Conservation (phyloP, 2,113 vertebrate genomes). For the Petrocephalus zakoni region DNA sequence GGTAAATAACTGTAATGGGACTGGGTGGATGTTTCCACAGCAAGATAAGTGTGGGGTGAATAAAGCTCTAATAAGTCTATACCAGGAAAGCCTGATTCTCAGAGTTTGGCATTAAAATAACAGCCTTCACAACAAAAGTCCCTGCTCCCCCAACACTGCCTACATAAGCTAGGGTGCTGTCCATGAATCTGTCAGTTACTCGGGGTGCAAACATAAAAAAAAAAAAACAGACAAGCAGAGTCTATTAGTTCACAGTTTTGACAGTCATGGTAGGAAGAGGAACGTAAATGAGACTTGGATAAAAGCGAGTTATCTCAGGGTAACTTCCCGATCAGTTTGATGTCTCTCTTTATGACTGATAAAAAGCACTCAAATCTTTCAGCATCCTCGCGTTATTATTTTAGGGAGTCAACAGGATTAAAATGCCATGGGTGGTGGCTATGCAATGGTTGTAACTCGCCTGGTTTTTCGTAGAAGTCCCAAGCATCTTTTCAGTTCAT, state of each 20-base stretch:
- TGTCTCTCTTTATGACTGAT: conserved; percentile 1
- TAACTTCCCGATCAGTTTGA: conserved; percentile 20
- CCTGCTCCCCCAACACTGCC: not conserved
- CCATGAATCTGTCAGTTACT: conserved; percentile 5
- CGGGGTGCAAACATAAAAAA: not conserved
- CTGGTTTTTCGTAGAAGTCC: conserved; percentile 46
- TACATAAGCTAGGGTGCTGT: not conserved
- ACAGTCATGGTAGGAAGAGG: conserved; percentile 25
- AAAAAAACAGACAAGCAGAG: conserved; percentile 1
- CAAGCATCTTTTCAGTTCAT: conserved; percentile 41
- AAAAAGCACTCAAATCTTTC: not conserved
- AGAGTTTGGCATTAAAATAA: not conserved
- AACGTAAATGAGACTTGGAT: conserved; percentile 45
- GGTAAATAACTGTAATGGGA: not conserved
- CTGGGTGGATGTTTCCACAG: not conserved
- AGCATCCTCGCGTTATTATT: not conserved
- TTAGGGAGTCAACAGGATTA: not conserved
- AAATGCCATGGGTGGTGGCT: not conserved
- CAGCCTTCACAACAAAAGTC: not conserved
- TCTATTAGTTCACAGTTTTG: conserved; percentile 1
- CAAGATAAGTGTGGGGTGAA: not conserved
- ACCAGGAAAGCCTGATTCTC: not conserved
- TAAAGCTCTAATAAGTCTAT: not conserved
- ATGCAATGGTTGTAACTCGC: conserved; percentile 37
- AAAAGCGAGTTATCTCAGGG: conserved; percentile 50